Conservation (phyloP, 2,888 invertebrate genomes). For the Harpagoxenus sublaevis region DNA sequence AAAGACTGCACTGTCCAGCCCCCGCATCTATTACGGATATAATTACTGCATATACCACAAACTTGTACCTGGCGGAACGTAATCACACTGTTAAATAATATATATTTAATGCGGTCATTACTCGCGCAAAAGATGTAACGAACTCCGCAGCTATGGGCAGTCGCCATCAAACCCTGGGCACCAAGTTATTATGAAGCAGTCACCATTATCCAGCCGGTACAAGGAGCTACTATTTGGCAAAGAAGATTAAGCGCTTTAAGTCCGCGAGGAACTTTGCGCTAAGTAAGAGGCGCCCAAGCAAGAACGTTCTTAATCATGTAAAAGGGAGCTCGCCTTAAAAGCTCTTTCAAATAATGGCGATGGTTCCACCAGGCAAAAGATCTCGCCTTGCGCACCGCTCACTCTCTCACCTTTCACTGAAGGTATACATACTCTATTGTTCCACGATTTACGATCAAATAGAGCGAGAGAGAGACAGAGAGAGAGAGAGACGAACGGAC, state of each 20-base stretch:
- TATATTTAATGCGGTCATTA: conserved; percentile 26
- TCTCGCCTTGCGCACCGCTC: conserved; percentile 48
- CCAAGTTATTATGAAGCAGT: conserved; percentile 56
- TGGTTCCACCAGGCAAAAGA: conserved; percentile 69
- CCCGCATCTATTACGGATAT: neutral
- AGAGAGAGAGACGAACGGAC: conserved; percentile 41
- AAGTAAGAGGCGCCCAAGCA: conserved; percentile 79
- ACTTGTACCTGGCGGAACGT: neutral
- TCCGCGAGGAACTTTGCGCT: conserved; percentile 60
- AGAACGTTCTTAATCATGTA: conserved; percentile 82
- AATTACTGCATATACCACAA: conserved; percentile 3
- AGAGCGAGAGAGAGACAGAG: neutral
- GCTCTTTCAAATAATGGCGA: conserved; percentile 80
- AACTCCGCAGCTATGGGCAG: conserved; percentile 25
- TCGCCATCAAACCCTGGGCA: conserved; percentile 31
- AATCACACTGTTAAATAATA: conserved; percentile 13
- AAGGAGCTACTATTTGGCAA: conserved; percentile 62
- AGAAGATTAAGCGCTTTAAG: conserved; percentile 68
- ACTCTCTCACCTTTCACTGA: neutral
- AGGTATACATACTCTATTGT: conserved; percentile 62
- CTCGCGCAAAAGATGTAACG: conserved; percentile 31
- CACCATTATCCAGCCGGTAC: conserved; percentile 50
- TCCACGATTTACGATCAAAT: conserved; percentile 71
- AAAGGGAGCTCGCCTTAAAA: conserved; percentile 80
- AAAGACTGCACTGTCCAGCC: neutral